These are phyloP conservation scores for Zygaena filipendulae DNA, from an alignment of 2,888 invertebrate species.

Conservation along the genomic window DNA sequence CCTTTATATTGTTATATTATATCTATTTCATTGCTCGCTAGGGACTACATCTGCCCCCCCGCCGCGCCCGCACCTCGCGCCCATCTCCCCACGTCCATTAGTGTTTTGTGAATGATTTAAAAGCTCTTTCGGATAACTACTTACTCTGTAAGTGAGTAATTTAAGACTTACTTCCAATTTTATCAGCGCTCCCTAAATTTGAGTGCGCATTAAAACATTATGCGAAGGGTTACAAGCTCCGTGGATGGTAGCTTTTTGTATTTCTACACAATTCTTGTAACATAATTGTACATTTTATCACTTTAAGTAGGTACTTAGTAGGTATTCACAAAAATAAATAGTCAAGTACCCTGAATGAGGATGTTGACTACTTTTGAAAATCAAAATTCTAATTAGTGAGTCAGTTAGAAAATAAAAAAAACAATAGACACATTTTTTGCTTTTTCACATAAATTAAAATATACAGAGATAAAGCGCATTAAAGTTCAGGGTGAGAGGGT, in stretches of 20 bases:
- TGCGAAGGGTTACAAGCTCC: slow-evolving; percentile 18
- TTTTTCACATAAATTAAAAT: too few relatives aligned
- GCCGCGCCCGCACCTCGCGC: slow-evolving; percentile 28
- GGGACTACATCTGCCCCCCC: slow-evolving; percentile 54
- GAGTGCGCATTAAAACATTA: slow-evolving; percentile 66
- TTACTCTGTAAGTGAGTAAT: slow-evolving; percentile 69
- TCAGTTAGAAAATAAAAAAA: too few relatives aligned
- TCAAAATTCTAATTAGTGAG: too few relatives aligned
- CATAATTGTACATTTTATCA: too few relatives aligned
- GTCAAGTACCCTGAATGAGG: too few relatives aligned
- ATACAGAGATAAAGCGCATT: too few relatives aligned
- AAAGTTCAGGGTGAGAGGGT: too few relatives aligned
- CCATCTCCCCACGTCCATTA: slow-evolving; percentile 59
- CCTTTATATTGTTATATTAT: slow-evolving; percentile 65
- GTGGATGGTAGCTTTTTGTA: slow-evolving; percentile 6
- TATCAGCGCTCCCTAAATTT: slow-evolving; percentile 67
- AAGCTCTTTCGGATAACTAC: slow-evolving; percentile 70
- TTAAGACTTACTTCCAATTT: slow-evolving; percentile 67
- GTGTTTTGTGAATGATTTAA: slow-evolving; percentile 71
- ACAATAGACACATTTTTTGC: too few relatives aligned
- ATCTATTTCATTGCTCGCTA: slow-evolving; percentile 55
- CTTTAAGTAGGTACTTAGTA: too few relatives aligned
- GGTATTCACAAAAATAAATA: too few relatives aligned
- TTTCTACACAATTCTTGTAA: too few relatives aligned
- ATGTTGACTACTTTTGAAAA: too few relatives aligned